phyloP scores from a whole-genome alignment of 2,888 invertebrate genomes.

The Dascillus cervinus region DNA sequence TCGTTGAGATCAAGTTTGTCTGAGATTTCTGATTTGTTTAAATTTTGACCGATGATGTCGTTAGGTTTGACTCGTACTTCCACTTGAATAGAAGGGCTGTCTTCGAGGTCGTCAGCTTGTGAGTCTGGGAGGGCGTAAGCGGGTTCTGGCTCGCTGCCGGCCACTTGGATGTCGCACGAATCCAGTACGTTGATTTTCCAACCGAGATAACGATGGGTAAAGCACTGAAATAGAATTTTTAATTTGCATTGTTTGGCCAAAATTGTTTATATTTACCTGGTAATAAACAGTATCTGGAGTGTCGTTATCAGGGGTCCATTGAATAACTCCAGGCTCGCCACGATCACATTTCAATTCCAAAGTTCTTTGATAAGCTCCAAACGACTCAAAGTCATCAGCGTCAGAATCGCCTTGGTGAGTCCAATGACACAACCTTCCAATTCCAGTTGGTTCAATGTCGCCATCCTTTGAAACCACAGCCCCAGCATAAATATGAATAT shows the following conservation, averaged over 20 bases:
- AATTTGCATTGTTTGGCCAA: background rate
- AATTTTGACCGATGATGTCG: too few relatives aligned
- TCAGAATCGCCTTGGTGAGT: constrained; percentile 66
- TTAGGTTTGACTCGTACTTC: constrained; percentile 44
- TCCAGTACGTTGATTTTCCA: constrained; percentile 93
- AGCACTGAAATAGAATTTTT: constrained; percentile 59
- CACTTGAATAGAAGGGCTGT: constrained; percentile 57
- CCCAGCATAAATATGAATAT: constrained; percentile 75
- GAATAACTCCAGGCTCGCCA: constrained; percentile 76
- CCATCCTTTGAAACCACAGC: constrained; percentile 63
- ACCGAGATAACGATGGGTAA: constrained; percentile 86
- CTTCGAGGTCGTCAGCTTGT: constrained; percentile 44
- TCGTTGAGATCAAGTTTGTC: too few relatives aligned
- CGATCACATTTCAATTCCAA: constrained; percentile 75
- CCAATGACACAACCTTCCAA: constrained; percentile 85
- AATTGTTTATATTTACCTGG: constrained; percentile 51
- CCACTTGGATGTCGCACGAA: constrained; percentile 55
- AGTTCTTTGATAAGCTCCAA: constrained; percentile 83
- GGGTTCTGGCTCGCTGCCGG: constrained; percentile 49
- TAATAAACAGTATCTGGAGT: constrained; percentile 92
- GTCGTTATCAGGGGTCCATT: constrained; percentile 78
- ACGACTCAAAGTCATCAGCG: constrained; percentile 77
- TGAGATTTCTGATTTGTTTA: too few relatives aligned
- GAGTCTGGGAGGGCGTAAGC: constrained; percentile 35
- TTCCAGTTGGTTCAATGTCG: constrained; percentile 63